A percentile compares a stretch with the other conserved stretches of the same genome.
phyloP scores from a whole-genome alignment of 2,888 invertebrate genomes.

The Catocala fraxini region DNA sequence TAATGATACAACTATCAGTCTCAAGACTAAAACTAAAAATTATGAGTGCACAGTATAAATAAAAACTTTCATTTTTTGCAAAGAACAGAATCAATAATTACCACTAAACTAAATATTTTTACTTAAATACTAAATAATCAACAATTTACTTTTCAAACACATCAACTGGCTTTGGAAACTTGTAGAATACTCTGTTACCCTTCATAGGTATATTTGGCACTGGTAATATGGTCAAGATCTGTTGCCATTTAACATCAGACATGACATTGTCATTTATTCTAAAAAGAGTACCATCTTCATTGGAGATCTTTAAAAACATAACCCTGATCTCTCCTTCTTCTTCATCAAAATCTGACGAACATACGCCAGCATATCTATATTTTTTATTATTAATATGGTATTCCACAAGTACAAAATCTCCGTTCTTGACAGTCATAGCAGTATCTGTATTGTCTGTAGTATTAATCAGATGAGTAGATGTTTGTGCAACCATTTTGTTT shows the following conservation, averaged over 20 bases:
- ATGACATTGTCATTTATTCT: constrained; percentile 4
- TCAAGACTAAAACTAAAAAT: too few relatives aligned
- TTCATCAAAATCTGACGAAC: neutral
- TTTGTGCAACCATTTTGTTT: constrained; percentile 32
- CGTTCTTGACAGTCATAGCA: constrained; percentile 34
- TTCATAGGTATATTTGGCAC: too few relatives aligned
- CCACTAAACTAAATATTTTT: neutral
- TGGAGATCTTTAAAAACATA: neutral
- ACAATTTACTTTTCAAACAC: neutral
- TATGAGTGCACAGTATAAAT: too few relatives aligned
- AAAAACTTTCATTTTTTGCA: too few relatives aligned
- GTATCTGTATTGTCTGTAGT: constrained; percentile 33
- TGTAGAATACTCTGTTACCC: too few relatives aligned
- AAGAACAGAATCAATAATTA: neutral
- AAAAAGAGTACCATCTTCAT: neutral
- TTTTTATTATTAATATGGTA: constrained; percentile 36
- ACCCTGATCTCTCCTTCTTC: constrained; percentile 1
- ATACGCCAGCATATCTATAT: constrained; percentile 43
- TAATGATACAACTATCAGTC: too few relatives aligned
- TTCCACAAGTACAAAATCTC: constrained; percentile 41
- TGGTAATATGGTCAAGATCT: too few relatives aligned
- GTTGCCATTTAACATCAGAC: neutral
- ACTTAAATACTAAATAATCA: neutral
- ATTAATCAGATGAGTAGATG: constrained; percentile 41
- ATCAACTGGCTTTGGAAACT: too few relatives aligned